phyloP scores from a whole-genome alignment of 2,113 vertebrate species.

The Ictidomys tridecemlineatus region DNA sequence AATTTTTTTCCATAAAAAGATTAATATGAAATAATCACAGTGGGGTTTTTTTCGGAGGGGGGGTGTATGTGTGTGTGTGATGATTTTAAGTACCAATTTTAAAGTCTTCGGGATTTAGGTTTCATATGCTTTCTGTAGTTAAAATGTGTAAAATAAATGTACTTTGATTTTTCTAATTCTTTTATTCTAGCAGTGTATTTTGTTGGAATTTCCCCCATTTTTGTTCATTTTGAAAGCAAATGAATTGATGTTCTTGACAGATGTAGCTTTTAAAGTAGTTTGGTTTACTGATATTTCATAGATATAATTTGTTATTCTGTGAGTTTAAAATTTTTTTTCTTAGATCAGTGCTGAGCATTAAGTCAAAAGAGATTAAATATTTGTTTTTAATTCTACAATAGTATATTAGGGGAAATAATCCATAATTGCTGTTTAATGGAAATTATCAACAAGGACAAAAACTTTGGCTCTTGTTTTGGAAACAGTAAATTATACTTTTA shows the following conservation, averaged over 20 bases:
- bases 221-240: constrained; percentile 69
- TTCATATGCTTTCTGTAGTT: constrained; percentile 57
- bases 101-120: constrained; percentile 41
- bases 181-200: constrained; percentile 60
- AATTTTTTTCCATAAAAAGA: constrained; percentile 38
- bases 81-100: constrained; percentile 47
- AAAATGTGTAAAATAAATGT: constrained; percentile 72
- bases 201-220: constrained; percentile 27
- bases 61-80: neutral
- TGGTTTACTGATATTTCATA: constrained; percentile 26
- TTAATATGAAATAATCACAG: constrained; percentile 10
- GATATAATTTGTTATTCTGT: neutral
- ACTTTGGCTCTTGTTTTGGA: constrained; percentile 18
- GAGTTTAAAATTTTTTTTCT: constrained; percentile 25
- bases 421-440: neutral
- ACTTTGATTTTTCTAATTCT: constrained; percentile 34
- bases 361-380: neutral
- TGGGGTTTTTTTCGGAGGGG: constrained; percentile 43
- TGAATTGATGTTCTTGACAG: constrained; percentile 14
- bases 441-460: constrained; percentile 8
- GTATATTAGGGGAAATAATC: neutral
- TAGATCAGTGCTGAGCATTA: neutral
- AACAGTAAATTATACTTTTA: neutral
- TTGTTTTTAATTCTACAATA: neutral
- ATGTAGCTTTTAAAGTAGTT: neutral